These are phyloP conservation scores for Drosophila melanosoma DNA, from an alignment of 2,888 invertebrate genomes.

Conservation along the genomic window DNA sequence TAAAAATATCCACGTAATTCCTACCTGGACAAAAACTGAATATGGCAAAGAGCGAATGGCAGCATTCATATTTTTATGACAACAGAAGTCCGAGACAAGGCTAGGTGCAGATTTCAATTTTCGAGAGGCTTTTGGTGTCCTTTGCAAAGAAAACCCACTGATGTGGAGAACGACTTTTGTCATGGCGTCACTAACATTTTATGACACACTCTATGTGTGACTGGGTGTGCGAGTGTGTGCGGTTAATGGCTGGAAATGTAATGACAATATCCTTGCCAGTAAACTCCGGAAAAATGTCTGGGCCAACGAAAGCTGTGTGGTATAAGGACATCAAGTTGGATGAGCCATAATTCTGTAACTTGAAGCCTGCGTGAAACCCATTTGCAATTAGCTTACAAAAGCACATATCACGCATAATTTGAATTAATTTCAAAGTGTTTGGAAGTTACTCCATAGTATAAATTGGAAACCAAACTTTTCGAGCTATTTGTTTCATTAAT, in stretches of 20 bases:
- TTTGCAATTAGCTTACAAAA: constrained; percentile 40
- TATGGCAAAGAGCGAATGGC: constrained; percentile 1
- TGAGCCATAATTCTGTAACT: constrained; percentile 30
- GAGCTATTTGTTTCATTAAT: not conserved
- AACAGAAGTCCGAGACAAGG: constrained; percentile 27
- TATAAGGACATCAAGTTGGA: constrained; percentile 37
- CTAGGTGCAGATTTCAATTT: constrained; percentile 65
- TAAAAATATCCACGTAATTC: constrained; percentile 13
- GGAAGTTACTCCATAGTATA: not conserved
- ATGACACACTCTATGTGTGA: constrained; percentile 39
- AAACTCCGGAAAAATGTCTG: constrained; percentile 38
- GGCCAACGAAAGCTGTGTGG: constrained; percentile 8
- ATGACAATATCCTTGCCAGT: constrained; percentile 53
- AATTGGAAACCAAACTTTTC: not conserved
- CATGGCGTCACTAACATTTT: constrained; percentile 62
- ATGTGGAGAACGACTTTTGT: constrained; percentile 40
- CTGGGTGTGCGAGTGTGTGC: constrained; percentile 31
- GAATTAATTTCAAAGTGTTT: constrained; percentile 13
- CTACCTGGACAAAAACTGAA: constrained; percentile 15
- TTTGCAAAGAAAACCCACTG: not conserved
- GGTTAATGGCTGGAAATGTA: constrained; percentile 76
- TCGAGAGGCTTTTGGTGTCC: constrained; percentile 11
- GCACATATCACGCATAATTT: constrained; percentile 2
- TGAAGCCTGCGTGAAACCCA: constrained; percentile 11
- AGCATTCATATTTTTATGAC: constrained; percentile 66